These are phyloP conservation scores for Sander vitreus DNA, from an alignment of 2,113 vertebrate genomes.

Conservation along the genomic window DNA sequence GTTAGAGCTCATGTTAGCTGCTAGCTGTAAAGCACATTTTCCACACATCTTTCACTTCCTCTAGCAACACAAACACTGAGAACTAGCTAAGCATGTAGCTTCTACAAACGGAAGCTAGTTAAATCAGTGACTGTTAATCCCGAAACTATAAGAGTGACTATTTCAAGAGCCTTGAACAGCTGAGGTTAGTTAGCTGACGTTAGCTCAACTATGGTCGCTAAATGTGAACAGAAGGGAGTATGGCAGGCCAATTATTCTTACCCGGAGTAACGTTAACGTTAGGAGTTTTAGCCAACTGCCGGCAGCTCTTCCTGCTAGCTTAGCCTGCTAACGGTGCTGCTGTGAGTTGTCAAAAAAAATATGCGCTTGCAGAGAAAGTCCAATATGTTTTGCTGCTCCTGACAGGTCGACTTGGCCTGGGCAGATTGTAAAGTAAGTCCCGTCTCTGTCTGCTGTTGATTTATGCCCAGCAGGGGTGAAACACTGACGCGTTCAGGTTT, in stretches of 20 bases:
- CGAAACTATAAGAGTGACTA: background rate
- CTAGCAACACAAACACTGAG: slow-evolving; percentile 42
- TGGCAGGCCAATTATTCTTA: slow-evolving; percentile 68
- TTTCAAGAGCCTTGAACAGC: background rate
- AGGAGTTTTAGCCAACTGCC: slow-evolving; percentile 60
- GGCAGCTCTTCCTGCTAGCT: slow-evolving; percentile 62
- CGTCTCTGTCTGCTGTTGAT: slow-evolving; percentile 51
- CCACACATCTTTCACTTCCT: slow-evolving; percentile 12
- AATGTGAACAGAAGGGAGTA: slow-evolving; percentile 36
- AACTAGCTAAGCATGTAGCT: slow-evolving; percentile 21
- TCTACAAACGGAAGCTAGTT: background rate
- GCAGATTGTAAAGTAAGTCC: background rate
- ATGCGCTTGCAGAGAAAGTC: background rate
- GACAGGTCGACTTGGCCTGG: background rate
- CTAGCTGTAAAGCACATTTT: slow-evolving; percentile 45
- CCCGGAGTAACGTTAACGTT: slow-evolving; percentile 53
- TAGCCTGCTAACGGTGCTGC: slow-evolving; percentile 35
- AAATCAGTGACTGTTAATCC: background rate
- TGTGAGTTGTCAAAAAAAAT: slow-evolving; percentile 12
- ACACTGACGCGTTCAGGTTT: slow-evolving; percentile 62
- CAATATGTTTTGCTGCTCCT: background rate
- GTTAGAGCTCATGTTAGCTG: slow-evolving; percentile 47
- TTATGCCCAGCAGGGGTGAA: slow-evolving; percentile 68
- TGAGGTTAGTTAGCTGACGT: slow-evolving; percentile 13
- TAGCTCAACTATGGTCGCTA: background rate